phyloP scores from a whole-genome alignment of 2,113 vertebrate species.

The Bubo bubo region DNA sequence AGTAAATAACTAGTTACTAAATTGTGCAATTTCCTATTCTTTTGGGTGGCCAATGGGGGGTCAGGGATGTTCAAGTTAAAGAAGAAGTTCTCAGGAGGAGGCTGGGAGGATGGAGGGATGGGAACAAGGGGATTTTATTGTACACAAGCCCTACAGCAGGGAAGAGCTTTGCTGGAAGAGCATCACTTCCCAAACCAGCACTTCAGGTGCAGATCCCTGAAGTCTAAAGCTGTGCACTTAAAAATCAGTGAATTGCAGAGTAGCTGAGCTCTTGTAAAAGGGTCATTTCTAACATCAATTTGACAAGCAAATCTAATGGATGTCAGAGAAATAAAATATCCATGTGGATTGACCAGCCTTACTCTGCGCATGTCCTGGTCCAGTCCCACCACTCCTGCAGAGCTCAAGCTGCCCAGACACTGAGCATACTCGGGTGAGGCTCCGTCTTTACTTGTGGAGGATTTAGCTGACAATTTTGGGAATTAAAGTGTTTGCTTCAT shows the following conservation, averaged over 20 bases:
- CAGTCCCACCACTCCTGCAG: not conserved
- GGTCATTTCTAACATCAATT: not conserved
- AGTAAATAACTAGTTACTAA: not conserved
- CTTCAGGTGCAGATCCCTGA: not conserved
- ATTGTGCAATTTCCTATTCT: not conserved
- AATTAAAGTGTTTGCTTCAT: not conserved
- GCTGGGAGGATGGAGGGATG: not conserved
- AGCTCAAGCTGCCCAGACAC: not conserved
- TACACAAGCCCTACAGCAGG: rapidly evolving
- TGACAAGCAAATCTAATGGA: not conserved
- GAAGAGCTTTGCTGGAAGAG: not conserved
- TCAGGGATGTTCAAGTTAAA: not conserved
- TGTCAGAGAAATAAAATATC: not conserved
- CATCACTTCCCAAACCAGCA: not conserved
- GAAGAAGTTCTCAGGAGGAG: not conserved
- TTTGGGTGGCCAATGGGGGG: not conserved
- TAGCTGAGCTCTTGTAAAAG: not conserved
- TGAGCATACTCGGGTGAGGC: rapidly evolving
- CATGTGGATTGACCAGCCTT: not conserved
- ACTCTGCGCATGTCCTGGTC: not conserved
- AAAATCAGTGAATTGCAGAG: not conserved
- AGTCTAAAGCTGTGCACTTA: not conserved
- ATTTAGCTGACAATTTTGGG: not conserved
- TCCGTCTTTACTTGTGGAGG: not conserved
- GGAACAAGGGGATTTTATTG: not conserved